A percentile compares a stretch with the other conserved stretches of the same genome.
Conservation (phyloP, 2,797 vertebrate species). For the Muscicapa comitata region DNA sequence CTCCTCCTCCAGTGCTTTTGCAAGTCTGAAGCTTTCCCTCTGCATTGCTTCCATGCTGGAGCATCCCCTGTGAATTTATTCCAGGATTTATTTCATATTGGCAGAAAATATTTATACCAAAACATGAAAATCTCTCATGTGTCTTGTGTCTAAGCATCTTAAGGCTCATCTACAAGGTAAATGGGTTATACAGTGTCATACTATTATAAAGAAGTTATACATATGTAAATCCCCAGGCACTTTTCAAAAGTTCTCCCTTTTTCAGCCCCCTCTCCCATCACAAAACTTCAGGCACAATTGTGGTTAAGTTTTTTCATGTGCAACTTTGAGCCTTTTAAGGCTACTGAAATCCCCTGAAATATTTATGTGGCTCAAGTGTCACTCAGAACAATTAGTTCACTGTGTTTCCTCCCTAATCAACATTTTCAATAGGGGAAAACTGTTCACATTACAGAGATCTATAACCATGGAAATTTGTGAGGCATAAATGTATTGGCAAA, state of each 20-base stretch:
- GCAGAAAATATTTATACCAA: neutral
- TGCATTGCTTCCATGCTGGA: neutral
- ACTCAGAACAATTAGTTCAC: conserved; percentile 23
- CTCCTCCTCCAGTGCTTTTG: neutral
- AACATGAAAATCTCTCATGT: neutral
- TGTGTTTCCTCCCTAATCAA: conserved; percentile 16
- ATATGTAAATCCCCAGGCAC: neutral
- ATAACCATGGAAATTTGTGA: conserved; percentile 7
- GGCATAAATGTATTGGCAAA: neutral
- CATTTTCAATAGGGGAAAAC: neutral
- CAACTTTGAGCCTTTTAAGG: conserved; percentile 16
- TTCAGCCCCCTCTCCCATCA: neutral
- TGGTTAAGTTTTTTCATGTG: neutral
- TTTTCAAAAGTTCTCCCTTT: neutral
- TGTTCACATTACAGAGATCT: neutral
- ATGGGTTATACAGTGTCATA: neutral
- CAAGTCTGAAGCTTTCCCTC: neutral
- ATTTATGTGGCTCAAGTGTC: conserved; percentile 14
- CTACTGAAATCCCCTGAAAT: conserved; percentile 32
- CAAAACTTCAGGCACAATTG: neutral
- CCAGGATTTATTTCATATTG: neutral
- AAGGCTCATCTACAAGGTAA: conserved; percentile 20
- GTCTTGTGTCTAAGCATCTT: neutral
- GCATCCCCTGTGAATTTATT: neutral
- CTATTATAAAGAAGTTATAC: neutral